Conservation (phyloP, 2,113 vertebrate species). For the Hipposideros armiger region DNA sequence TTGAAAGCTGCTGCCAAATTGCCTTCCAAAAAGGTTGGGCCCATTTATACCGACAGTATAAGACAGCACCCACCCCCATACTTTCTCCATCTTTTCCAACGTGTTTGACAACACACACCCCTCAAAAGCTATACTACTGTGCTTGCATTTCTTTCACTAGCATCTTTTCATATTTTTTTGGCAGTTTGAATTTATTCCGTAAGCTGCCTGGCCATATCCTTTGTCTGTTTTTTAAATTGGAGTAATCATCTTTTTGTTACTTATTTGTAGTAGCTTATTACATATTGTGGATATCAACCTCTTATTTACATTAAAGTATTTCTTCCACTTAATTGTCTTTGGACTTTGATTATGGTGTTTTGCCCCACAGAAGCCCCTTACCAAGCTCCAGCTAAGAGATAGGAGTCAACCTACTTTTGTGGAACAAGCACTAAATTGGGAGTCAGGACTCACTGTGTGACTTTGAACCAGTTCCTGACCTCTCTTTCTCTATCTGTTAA, state of each 20-base stretch:
- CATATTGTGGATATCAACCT: background rate
- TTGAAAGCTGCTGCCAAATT: background rate
- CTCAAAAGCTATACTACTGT: background rate
- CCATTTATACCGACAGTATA: background rate
- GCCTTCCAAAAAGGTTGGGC: background rate
- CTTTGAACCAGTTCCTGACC: background rate
- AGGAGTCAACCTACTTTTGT: background rate
- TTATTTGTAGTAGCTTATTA: slow-evolving; percentile 38
- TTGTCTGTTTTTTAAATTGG: background rate
- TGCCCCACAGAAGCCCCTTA: background rate
- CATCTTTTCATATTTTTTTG: background rate
- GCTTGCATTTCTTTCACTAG: background rate
- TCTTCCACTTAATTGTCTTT: background rate
- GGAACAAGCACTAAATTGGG: background rate
- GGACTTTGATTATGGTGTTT: background rate
- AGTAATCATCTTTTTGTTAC: background rate
- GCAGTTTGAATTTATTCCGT: background rate
- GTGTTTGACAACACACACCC: background rate
- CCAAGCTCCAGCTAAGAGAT: background rate
- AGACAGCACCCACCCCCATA: background rate
- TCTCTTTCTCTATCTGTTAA: background rate
- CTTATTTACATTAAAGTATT: background rate
- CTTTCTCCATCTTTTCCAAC: background rate
- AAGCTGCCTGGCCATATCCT: background rate
- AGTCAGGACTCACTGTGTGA: background rate